A percentile compares a stretch with the other conserved stretches of the same genome.
These are phyloP conservation scores for Anastrepha ludens DNA, from an alignment of 1,140 invertebrate species.

Conservation along the genomic window DNA sequence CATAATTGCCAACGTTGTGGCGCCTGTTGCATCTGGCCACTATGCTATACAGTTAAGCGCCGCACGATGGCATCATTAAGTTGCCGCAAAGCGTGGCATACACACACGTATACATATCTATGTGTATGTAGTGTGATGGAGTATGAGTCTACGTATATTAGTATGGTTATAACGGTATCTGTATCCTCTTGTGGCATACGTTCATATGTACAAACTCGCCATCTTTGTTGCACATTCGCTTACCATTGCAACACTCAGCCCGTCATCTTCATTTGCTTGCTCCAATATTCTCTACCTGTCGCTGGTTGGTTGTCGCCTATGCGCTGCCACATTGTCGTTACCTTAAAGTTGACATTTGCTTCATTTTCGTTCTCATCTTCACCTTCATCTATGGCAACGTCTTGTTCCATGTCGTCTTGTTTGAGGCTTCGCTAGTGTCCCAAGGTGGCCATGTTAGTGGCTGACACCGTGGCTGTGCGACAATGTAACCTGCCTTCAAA, in stretches of 20 bases:
- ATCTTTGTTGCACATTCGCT: background rate
- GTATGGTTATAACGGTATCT: background rate
- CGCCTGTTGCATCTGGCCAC: conserved; percentile 33
- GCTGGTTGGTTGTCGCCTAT: background rate
- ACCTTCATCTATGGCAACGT: background rate
- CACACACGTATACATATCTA: background rate
- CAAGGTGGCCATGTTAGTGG: conserved; percentile 48
- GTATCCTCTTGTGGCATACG: background rate
- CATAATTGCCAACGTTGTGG: conserved; percentile 48
- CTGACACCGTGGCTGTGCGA: conserved; percentile 32
- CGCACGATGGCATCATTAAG: background rate
- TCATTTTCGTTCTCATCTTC: conserved; percentile 23
- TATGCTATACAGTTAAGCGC: background rate
- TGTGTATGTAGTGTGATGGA: background rate
- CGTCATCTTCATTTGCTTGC: conserved; percentile 28
- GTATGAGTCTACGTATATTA: background rate
- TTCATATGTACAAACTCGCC: no score
- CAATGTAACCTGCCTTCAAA: background rate
- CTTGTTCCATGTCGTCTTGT: background rate
- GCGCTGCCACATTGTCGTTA: background rate
- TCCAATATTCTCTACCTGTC: background rate
- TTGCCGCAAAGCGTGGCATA: background rate
- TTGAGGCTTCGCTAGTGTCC: conserved; percentile 14
- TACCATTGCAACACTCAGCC: background rate
- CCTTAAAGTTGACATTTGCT: background rate